These are phyloP conservation scores for Sycophaga agraensis DNA, from an alignment of 1,140 invertebrate genomes.

Conservation along the genomic window DNA sequence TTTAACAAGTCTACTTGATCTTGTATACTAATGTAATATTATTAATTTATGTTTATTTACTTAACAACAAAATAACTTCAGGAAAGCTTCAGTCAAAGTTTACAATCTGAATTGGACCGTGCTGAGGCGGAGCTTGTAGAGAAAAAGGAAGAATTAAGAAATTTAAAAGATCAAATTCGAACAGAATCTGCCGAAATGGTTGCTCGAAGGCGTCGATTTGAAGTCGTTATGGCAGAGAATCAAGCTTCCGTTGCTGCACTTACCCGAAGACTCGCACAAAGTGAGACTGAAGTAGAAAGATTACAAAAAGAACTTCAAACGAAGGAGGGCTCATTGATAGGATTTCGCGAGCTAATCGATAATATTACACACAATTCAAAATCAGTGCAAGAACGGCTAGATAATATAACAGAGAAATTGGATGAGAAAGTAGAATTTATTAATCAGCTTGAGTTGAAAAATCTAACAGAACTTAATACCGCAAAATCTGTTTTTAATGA, in stretches of 20 bases:
- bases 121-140: constrained; percentile 49
- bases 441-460: constrained; percentile 43
- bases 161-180: constrained; percentile 51
- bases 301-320: constrained; percentile 45
- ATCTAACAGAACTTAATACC: constrained; percentile 41
- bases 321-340: constrained; percentile 37
- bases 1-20: no score
- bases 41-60: no score
- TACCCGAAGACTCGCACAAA: constrained; percentile 43
- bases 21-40: no score
- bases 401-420: constrained; percentile 40
- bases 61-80: constrained; percentile 13
- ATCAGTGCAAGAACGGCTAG: constrained; percentile 43
- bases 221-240: constrained; percentile 52
- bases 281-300: constrained; percentile 47
- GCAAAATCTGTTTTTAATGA: constrained; percentile 39
- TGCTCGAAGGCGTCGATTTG: constrained; percentile 43
- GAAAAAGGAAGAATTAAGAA: constrained; percentile 47
- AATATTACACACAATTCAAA: constrained; percentile 45
- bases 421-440: constrained; percentile 40
- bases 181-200: constrained; percentile 53
- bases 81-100: constrained; percentile 54
- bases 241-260: constrained; percentile 49
- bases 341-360: constrained; percentile 43
- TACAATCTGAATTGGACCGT: constrained; percentile 51